These are phyloP conservation scores for Hirtodrosophila confusa DNA, from an alignment of 2,888 invertebrate species.

Conservation along the genomic window DNA sequence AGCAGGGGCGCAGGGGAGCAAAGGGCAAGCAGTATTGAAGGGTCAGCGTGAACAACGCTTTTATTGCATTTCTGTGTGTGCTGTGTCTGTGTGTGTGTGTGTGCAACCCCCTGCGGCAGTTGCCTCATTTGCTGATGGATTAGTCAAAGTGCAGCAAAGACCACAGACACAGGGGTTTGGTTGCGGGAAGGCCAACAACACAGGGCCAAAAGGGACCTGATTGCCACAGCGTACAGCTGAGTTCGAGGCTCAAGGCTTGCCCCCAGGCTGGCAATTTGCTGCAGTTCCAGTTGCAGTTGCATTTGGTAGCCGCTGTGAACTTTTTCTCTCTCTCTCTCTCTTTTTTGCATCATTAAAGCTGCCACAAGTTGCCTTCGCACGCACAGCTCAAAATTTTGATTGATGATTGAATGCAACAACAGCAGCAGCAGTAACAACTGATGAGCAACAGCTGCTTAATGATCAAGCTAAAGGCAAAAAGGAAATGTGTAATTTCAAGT, in stretches of 20 bases:
- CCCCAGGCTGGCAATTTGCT: conserved; percentile 44
- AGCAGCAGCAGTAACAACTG: conserved; percentile 36
- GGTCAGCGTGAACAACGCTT: conserved; percentile 57
- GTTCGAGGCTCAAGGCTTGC: conserved; percentile 14
- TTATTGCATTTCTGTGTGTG: conserved; percentile 51
- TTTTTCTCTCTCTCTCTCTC: neutral
- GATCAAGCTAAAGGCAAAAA: conserved; percentile 56
- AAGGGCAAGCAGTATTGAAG: conserved; percentile 34
- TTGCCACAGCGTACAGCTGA: conserved; percentile 14
- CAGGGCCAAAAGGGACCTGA: conserved; percentile 39
- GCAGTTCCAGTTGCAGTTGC: conserved; percentile 39
- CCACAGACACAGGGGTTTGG: conserved; percentile 15
- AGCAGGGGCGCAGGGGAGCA: neutral
- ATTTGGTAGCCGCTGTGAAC: conserved; percentile 10
- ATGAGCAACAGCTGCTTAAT: conserved; percentile 76
- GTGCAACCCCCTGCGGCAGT: conserved; percentile 54
- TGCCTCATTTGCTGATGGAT: conserved; percentile 78
- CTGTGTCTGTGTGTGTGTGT: conserved; percentile 28
- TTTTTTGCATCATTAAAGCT: conserved; percentile 60
- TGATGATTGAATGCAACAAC: conserved; percentile 74
- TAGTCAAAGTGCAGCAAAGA: conserved; percentile 72
- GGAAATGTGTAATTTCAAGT: conserved; percentile 42
- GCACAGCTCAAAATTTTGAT: conserved; percentile 76
- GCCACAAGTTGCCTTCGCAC: conserved; percentile 61
- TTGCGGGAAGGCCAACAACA: neutral